Evolutionary conservation across 2,797 vertebrate genomes (phyloP).

Genomic region (Poecilia picta): DNA sequence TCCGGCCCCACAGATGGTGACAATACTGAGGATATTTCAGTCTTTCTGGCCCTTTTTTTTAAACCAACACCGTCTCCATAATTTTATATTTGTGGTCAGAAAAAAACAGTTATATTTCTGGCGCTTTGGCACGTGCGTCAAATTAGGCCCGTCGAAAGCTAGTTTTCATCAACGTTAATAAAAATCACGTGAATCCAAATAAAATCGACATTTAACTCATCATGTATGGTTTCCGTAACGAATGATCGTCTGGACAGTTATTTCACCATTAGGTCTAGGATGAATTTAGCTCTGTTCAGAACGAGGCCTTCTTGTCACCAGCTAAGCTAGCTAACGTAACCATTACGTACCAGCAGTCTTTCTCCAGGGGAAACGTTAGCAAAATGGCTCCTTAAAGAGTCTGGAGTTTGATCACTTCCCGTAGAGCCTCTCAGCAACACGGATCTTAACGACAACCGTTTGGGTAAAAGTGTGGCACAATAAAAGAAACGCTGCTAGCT

Average conservation of each 20-base stretch:
- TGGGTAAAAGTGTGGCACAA: neutral
- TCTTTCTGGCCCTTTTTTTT: neutral
- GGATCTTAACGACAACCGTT: fast-evolving
- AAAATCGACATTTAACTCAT: fast-evolving
- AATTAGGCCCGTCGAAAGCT: conserved; percentile 31
- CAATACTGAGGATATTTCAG: neutral
- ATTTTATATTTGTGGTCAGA: neutral
- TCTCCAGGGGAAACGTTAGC: conserved; percentile 33
- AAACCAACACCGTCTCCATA: neutral
- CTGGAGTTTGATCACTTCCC: fast-evolving
- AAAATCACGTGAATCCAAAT: fast-evolving
- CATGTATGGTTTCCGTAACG: neutral
- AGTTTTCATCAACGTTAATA: neutral
- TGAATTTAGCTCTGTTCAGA: neutral
- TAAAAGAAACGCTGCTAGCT: conserved; percentile 12
- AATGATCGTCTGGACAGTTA: fast-evolving
- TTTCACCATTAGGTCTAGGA: neutral
- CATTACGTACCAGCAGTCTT: conserved; percentile 62
- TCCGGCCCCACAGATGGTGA: neutral
- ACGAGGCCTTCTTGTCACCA: conserved; percentile 42
- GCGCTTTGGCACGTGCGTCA: conserved; percentile 60
- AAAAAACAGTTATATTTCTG: neutral
- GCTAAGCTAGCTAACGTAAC: conserved; percentile 31
- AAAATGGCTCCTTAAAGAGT: neutral
- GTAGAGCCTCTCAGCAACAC: neutral